Conservation (phyloP, 2,888 invertebrate genomes). For the Cheilosia vulpina region DNA sequence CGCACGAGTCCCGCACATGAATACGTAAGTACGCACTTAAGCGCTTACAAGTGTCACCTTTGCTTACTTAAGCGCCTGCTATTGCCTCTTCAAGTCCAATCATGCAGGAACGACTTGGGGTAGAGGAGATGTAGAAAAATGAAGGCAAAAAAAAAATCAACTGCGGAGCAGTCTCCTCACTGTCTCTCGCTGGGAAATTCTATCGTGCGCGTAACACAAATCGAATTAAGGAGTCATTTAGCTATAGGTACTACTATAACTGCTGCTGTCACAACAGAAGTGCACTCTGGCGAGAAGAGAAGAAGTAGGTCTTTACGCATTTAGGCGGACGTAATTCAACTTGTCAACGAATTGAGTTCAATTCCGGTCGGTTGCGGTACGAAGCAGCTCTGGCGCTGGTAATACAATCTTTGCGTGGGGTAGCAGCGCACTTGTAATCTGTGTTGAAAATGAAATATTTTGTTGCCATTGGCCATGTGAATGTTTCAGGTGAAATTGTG, state of each 20-base stretch:
- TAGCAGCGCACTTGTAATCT: constrained; percentile 57
- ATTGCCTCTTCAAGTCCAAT: constrained; percentile 49
- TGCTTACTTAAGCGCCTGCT: constrained; percentile 49
- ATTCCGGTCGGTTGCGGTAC: constrained; percentile 71
- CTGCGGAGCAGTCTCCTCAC: constrained; percentile 23
- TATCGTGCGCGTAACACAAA: constrained; percentile 76
- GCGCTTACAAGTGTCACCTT: constrained; percentile 71
- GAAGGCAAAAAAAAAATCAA: constrained; percentile 16
- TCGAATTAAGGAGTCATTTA: constrained; percentile 77
- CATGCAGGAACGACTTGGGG: constrained; percentile 47
- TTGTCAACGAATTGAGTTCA: constrained; percentile 74
- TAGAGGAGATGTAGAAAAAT: not conserved
- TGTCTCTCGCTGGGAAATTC: constrained; percentile 63
- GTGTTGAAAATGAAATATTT: constrained; percentile 37
- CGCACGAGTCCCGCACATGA: constrained; percentile 76
- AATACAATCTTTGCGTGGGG: constrained; percentile 51
- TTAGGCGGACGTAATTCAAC: constrained; percentile 76
- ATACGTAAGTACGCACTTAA: constrained; percentile 75
- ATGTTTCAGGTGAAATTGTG: constrained; percentile 52
- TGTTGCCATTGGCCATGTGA: not conserved
- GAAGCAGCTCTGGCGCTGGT: constrained; percentile 21
- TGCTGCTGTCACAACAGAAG: constrained; percentile 29
- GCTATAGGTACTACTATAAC: constrained; percentile 6
- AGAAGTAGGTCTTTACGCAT: constrained; percentile 75
- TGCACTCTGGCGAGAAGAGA: constrained; percentile 32